phyloP scores from a whole-genome alignment of 2,113 vertebrate species.

The Malurus cyaneus region DNA sequence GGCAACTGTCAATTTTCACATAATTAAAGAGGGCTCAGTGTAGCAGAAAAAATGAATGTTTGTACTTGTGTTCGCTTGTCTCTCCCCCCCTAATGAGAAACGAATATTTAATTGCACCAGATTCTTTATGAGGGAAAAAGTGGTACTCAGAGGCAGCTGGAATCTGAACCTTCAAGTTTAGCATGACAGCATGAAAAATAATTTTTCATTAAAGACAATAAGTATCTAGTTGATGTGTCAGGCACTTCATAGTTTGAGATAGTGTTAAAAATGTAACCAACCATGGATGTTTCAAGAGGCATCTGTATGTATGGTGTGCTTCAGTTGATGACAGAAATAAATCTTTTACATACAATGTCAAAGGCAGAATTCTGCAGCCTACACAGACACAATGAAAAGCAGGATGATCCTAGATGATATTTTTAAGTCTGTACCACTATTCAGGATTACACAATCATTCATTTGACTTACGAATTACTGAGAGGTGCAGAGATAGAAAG shows the following conservation, averaged over 20 bases:
- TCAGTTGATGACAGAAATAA: slow-evolving; percentile 65
- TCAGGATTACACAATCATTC: slow-evolving; percentile 67
- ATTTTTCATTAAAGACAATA: slow-evolving; percentile 5
- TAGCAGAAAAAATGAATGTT: background rate
- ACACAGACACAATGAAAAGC: slow-evolving; percentile 77
- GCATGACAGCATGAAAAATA: background rate
- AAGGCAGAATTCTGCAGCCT: slow-evolving; percentile 69
- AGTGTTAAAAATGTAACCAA: background rate
- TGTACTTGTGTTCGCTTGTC: background rate
- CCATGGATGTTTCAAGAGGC: background rate
- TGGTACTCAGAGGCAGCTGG: background rate
- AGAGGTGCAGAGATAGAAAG: background rate
- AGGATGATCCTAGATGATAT: slow-evolving; percentile 71
- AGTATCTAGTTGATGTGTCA: background rate
- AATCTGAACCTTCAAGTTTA: background rate
- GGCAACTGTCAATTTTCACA: background rate
- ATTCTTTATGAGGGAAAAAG: background rate
- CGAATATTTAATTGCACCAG: background rate
- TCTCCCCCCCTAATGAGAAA: background rate
- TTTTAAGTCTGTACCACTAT: slow-evolving; percentile 68
- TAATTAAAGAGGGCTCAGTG: background rate
- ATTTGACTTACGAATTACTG: slow-evolving; percentile 11
- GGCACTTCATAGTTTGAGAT: background rate
- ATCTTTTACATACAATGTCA: slow-evolving; percentile 64
- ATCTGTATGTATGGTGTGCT: slow-evolving; percentile 13